These are phyloP conservation scores for Isichthys henryi DNA, from an alignment of 2,113 vertebrate genomes.

Conservation along the genomic window DNA sequence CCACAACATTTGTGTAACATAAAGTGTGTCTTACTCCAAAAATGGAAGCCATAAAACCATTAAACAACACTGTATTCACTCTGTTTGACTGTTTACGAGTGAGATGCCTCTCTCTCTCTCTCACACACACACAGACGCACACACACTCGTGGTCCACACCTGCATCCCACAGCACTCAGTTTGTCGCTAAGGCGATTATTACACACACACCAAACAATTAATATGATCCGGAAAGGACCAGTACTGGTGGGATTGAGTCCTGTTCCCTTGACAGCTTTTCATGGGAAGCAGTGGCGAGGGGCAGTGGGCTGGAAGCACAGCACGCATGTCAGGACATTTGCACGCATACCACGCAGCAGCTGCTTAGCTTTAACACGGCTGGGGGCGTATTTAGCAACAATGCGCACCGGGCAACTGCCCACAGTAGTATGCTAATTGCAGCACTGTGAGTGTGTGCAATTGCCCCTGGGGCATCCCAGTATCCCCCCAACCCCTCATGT, in stretches of 20 bases:
- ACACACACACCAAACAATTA: neutral
- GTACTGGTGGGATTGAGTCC: neutral
- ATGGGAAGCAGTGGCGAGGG: neutral
- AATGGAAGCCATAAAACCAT: neutral
- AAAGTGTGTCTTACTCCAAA: neutral
- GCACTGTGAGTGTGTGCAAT: neutral
- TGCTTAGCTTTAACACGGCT: neutral
- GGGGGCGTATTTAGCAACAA: neutral
- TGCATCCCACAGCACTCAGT: neutral
- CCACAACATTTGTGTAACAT: neutral
- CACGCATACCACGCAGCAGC: slow-evolving; percentile 1
- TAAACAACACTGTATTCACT: neutral
- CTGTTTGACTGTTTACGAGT: neutral
- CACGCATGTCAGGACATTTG: no score
- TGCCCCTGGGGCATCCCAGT: neutral
- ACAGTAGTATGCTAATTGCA: neutral
- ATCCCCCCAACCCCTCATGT: neutral
- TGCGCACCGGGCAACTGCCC: neutral
- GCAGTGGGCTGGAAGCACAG: neutral
- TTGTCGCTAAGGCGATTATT: neutral
- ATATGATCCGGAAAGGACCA: neutral
- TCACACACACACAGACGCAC: neutral
- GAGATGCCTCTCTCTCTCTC: neutral
- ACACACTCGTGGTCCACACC: neutral
- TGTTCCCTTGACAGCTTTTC: neutral